Percentiles rank a stretch among this genome's conserved stretches.
These are phyloP conservation scores for Syngnathus scovelli DNA, from an alignment of 2,113 vertebrate species.

Conservation along the genomic window DNA sequence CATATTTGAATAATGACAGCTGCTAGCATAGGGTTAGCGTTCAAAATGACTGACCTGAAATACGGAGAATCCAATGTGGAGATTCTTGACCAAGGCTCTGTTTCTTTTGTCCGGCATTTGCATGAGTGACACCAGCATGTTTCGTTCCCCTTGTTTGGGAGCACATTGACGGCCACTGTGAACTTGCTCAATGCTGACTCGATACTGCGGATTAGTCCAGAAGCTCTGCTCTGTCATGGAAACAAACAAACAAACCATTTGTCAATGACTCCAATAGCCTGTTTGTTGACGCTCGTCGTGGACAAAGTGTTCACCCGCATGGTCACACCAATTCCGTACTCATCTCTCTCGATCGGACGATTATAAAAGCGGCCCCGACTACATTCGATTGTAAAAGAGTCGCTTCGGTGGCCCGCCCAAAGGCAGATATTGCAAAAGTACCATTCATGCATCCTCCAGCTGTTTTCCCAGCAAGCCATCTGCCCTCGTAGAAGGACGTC, in stretches of 20 bases:
- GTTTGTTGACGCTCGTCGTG: background rate
- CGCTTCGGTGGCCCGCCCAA: too few species aligned
- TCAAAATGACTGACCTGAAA: constrained; percentile 33
- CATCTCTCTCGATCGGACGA: too few species aligned
- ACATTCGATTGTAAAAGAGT: too few species aligned
- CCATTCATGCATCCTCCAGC: constrained; percentile 63
- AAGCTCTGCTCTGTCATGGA: constrained; percentile 19
- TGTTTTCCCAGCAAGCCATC: constrained; percentile 67
- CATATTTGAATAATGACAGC: background rate
- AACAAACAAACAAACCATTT: constrained; percentile 9
- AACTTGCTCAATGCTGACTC: constrained; percentile 23
- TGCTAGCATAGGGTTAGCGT: background rate
- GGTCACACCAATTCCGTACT: too few species aligned
- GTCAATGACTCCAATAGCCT: background rate
- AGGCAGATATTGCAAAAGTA: constrained; percentile 10
- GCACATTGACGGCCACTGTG: background rate
- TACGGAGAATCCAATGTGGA: constrained; percentile 49
- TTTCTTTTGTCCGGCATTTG: constrained; percentile 58
- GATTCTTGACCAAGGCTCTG: constrained; percentile 35
- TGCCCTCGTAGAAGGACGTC: constrained; percentile 37
- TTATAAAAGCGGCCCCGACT: too few species aligned
- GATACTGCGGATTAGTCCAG: constrained; percentile 59
- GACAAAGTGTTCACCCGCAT: too few species aligned
- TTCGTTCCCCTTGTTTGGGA: constrained; percentile 13
- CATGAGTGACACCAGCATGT: constrained; percentile 57